Evolutionary conservation across 2,797 vertebrate genomes (phyloP).

Genomic region (Chiropotes sagulatus): DNA sequence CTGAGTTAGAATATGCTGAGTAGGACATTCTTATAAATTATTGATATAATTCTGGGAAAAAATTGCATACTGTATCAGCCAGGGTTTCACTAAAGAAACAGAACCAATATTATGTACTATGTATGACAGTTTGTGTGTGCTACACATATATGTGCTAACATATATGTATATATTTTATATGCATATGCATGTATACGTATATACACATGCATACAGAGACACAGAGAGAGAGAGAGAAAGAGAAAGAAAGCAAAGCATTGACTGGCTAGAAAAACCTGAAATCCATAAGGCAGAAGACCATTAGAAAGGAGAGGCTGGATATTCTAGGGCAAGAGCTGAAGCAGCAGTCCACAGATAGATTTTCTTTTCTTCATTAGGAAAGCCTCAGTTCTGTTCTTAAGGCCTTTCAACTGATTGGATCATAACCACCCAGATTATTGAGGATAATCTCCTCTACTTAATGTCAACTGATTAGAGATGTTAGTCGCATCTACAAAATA

Average conservation of each 20-base stretch:
- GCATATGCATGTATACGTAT: background rate
- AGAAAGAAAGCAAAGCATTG: background rate
- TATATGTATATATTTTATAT: background rate
- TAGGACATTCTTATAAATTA: background rate
- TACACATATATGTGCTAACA: background rate
- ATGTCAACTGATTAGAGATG: background rate
- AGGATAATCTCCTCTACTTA: background rate
- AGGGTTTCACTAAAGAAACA: background rate
- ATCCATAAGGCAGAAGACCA: too few species aligned
- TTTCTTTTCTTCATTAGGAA: background rate
- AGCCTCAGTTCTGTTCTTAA: background rate
- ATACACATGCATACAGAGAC: background rate
- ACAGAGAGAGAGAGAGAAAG: background rate
- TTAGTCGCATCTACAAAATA: background rate
- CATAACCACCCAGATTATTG: background rate
- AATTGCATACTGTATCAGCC: background rate
- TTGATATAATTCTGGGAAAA: background rate
- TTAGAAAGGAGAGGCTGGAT: background rate
- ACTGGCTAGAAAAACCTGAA: background rate
- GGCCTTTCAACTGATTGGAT: background rate
- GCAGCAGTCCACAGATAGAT: background rate
- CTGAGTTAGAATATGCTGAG: background rate
- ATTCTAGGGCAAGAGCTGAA: background rate
- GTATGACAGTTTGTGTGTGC: background rate
- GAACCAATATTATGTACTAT: background rate